Conservation (phyloP, 2,797 vertebrate genomes). For the Holocentrus rufus region DNA sequence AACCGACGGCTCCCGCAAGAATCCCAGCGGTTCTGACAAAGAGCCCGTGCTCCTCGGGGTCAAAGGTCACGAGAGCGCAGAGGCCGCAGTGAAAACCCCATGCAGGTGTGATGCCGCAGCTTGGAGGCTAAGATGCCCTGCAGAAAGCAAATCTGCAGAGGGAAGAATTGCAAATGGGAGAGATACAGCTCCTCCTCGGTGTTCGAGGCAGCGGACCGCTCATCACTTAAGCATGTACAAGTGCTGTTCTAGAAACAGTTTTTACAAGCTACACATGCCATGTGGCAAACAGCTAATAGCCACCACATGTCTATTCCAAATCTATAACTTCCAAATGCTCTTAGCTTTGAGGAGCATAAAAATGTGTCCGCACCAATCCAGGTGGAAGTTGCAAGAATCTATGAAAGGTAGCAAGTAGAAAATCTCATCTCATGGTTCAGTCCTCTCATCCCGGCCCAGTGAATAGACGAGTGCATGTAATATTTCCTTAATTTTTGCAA, state of each 20-base stretch:
- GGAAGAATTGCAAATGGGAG: slow-evolving; percentile 23
- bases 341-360: slow-evolving; percentile 30
- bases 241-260: slow-evolving; percentile 39
- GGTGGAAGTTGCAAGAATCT: slow-evolving; percentile 20
- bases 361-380: slow-evolving; percentile 10
- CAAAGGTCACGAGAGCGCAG: slow-evolving; percentile 41
- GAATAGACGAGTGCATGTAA: slow-evolving; percentile 8
- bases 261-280: slow-evolving; percentile 70
- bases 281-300: slow-evolving; percentile 48
- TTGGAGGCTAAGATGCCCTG: slow-evolving; percentile 21
- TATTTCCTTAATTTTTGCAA: slow-evolving; percentile 24
- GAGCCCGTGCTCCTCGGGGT: slow-evolving; percentile 7
- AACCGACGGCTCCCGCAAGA: slow-evolving; percentile 24
- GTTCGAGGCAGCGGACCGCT: slow-evolving; percentile 42
- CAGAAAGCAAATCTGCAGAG: slow-evolving; percentile 13
- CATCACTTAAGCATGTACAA: slow-evolving; percentile 43
- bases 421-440: slow-evolving; percentile 7
- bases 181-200: slow-evolving; percentile 38
- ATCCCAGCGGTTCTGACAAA: background rate
- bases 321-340: slow-evolving; percentile 39
- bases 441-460: slow-evolving; percentile 5
- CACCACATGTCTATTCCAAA: slow-evolving; percentile 59
- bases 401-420: slow-evolving; percentile 8
- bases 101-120: slow-evolving; percentile 42
- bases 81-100: slow-evolving; percentile 15